Percentiles rank a stretch among this genome's conserved stretches.
Evolutionary conservation across 2,113 vertebrate genomes (phyloP).

Genomic region (Phalacrocorax carbo): DNA sequence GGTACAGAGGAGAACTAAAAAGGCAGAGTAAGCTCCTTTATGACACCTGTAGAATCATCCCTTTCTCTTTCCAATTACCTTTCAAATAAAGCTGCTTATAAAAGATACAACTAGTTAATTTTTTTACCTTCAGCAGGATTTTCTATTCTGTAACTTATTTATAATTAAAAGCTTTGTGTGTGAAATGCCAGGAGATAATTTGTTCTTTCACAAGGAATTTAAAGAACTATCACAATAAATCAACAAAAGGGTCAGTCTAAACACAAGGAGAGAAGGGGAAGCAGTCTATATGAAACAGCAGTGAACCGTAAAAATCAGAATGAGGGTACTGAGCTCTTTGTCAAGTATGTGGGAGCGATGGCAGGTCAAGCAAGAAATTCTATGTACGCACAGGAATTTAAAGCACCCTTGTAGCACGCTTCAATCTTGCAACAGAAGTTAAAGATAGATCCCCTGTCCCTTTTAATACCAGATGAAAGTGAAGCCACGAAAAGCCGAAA

Average conservation of each 20-base stretch:
- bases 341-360: background rate
- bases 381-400: accelerated
- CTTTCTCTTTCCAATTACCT: background rate
- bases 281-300: background rate
- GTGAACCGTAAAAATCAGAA: background rate
- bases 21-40: background rate
- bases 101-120: background rate
- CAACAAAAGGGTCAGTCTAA: background rate
- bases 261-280: background rate
- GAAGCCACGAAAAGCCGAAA: too few species aligned
- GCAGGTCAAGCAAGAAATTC: background rate
- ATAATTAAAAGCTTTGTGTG: background rate
- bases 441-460: accelerated
- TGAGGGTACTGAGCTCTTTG: background rate
- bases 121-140: background rate
- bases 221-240: background rate
- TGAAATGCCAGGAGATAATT: background rate
- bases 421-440: background rate
- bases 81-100: background rate
- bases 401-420: background rate
- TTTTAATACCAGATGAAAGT: background rate
- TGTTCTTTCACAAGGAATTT: background rate
- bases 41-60: background rate
- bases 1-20: background rate
- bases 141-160: background rate